phyloP scores from a whole-genome alignment of 2,888 invertebrate genomes.

The Schizotus pectinicornis region DNA sequence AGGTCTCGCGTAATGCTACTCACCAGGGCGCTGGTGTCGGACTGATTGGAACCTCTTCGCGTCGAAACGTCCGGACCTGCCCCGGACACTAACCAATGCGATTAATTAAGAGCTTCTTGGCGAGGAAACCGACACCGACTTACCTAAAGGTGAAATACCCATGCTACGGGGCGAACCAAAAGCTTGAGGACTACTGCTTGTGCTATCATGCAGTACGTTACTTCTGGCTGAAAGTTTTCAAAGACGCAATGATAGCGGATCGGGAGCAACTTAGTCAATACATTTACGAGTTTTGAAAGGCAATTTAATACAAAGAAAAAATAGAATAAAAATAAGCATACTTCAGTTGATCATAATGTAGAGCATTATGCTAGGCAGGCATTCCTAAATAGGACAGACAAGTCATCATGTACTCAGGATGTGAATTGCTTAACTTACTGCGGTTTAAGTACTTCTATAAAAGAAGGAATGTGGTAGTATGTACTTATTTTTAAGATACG shows the following conservation, averaged over 20 bases:
- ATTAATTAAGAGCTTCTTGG: not conserved
- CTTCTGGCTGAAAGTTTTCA: slow-evolving; percentile 28
- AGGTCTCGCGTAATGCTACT: slow-evolving; percentile 68
- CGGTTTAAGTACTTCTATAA: too few species aligned
- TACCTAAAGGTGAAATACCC: slow-evolving; percentile 65
- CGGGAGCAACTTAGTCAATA: not conserved
- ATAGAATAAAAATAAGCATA: too few species aligned
- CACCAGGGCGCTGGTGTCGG: slow-evolving; percentile 68
- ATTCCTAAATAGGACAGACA: too few species aligned
- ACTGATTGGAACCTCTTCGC: slow-evolving; percentile 63
- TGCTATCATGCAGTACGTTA: slow-evolving; percentile 56
- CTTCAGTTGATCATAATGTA: too few species aligned
- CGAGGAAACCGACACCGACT: slow-evolving; percentile 24
- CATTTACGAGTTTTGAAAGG: not conserved
- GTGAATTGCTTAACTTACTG: too few species aligned
- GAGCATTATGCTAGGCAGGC: too few species aligned
- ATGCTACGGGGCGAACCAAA: slow-evolving; percentile 64
- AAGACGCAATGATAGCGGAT: not conserved
- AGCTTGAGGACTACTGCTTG: slow-evolving; percentile 63
- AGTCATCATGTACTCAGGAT: too few species aligned
- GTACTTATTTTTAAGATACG: too few species aligned
- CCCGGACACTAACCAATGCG: slow-evolving; percentile 54
- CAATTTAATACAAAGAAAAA: not conserved
- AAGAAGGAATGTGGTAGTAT: too few species aligned
- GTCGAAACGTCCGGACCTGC: slow-evolving; percentile 56